Evolutionary conservation across 1,140 invertebrate species (phyloP), one percentile per base, ranked within the genome.

Genomic region (Micrasema longulum): DNA sequence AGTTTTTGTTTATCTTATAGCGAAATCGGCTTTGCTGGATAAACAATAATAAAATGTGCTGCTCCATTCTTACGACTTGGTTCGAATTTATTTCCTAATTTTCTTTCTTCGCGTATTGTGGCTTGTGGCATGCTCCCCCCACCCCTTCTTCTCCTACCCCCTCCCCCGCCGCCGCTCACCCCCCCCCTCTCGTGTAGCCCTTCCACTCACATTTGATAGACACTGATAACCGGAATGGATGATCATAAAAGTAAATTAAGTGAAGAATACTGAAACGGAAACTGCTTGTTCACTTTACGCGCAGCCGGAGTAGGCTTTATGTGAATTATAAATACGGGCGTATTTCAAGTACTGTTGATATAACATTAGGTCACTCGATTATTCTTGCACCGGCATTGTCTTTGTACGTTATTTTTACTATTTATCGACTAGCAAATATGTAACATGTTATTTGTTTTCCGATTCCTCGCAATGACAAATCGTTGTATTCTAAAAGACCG

Each of bases 171-270:
- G n/a, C n/a, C n/a, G n/a, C n/a, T n/a, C n/a, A n/a, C n/a, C n/a
- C n/a, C n/a, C n/a, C n/a, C n/a, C n/a, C n/a, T n/a, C n/a, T n/a
- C n/a, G n/a, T n/a, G n/a, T n/a, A n/a, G n/a, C n/a, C n/a, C n/a
- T n/a, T n/a, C n/a, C 20, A 20, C 69, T 50, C 62, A 38, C 50
- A 52, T 63, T 70, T 63, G 69, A 70, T 70, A 70, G 69, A 63
- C 69, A 55, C 57, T 38, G 69, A 63, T 70, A 70, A 70, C 57
- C 62, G 20, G 69, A 64, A 70, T 70, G 45, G 57, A 70, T 70
- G 69, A 70, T 63, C 60, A 63, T 63, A 62, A 70, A 70, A 70
- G 48, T 57, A 70, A 70, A 70, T 63, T 63, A 70, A 70, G 69
- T 26, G 43, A 45, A 70, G 50, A 64, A 60, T 43, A 16, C 53